These are phyloP conservation scores for Melipona quadrifasciata DNA, from an alignment of 1,140 invertebrate genomes.

Conservation along the genomic window DNA sequence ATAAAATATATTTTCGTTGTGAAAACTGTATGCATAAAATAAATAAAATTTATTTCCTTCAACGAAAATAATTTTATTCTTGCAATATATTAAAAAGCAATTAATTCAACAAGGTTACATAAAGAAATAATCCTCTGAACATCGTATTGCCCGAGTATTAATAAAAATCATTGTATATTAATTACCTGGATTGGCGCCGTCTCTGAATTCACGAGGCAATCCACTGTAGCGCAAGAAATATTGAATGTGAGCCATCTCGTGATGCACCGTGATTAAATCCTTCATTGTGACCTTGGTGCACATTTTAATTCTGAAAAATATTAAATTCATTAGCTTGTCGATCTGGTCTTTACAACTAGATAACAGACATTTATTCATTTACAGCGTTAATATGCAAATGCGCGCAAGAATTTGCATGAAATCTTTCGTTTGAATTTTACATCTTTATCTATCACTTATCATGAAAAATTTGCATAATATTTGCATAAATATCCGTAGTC, in stretches of 20 bases:
- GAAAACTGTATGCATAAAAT: too few species aligned
- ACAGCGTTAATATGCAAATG: neutral
- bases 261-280: constrained; percentile 94
- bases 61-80: too few species aligned
- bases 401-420: neutral
- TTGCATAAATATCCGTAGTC: neutral
- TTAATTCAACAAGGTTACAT: too few species aligned
- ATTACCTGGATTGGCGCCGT: constrained; percentile 94
- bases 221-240: constrained; percentile 94
- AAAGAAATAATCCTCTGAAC: too few species aligned
- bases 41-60: too few species aligned
- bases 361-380: neutral
- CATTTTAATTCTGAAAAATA: constrained; percentile 92
- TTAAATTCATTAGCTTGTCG: neutral
- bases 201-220: constrained; percentile 91
- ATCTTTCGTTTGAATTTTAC: neutral
- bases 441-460: neutral
- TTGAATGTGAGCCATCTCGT: constrained; percentile 96
- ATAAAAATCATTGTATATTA: too few species aligned
- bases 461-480: neutral
- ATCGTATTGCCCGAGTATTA: too few species aligned
- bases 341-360: neutral
- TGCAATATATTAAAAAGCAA: too few species aligned
- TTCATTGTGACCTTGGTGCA: constrained; percentile 95
- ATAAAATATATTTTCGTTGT: too few species aligned